These are phyloP conservation scores for Nothobranchius kuhntae DNA, from an alignment of 2,113 vertebrate species.

Conservation along the genomic window DNA sequence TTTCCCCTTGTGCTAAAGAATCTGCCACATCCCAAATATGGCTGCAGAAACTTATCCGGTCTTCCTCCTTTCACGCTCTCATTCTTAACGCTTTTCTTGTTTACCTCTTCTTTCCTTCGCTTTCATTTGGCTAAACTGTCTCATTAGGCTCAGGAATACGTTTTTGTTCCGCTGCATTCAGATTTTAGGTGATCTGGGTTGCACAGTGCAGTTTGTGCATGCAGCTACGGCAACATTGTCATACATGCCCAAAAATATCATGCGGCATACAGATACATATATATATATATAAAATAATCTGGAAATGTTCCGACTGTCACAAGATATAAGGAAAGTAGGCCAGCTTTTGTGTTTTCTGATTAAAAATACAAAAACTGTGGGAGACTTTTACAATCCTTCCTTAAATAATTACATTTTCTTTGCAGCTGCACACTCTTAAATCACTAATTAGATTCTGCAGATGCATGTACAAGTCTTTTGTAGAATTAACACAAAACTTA, in stretches of 20 bases:
- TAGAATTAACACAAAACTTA: background rate
- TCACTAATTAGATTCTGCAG: too few relatives aligned
- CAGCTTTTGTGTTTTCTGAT: too few relatives aligned
- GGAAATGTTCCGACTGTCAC: too few relatives aligned
- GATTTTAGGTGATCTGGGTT: background rate
- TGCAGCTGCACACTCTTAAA: too few relatives aligned
- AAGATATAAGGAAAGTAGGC: too few relatives aligned
- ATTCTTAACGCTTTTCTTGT: conserved; percentile 41
- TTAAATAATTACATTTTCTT: background rate
- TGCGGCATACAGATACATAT: too few relatives aligned
- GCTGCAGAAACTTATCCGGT: conserved; percentile 62
- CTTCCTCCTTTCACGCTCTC: conserved; percentile 47
- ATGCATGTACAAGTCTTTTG: too few relatives aligned
- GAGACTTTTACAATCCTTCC: background rate
- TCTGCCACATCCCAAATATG: conserved; percentile 54
- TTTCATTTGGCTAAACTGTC: conserved; percentile 21
- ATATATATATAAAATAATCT: too few relatives aligned
- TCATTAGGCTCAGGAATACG: conserved; percentile 27
- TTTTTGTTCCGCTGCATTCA: conserved; percentile 21
- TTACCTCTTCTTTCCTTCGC: conserved; percentile 17
- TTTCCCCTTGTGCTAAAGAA: conserved; percentile 27
- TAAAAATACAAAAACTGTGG: too few relatives aligned
- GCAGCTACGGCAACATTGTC: too few relatives aligned
- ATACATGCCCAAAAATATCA: background rate
- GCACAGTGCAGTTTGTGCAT: background rate